Percentiles rank a stretch among this genome's conserved stretches.
Conservation (phyloP, 2,113 vertebrate species). For the Triplophysa siluroides region DNA sequence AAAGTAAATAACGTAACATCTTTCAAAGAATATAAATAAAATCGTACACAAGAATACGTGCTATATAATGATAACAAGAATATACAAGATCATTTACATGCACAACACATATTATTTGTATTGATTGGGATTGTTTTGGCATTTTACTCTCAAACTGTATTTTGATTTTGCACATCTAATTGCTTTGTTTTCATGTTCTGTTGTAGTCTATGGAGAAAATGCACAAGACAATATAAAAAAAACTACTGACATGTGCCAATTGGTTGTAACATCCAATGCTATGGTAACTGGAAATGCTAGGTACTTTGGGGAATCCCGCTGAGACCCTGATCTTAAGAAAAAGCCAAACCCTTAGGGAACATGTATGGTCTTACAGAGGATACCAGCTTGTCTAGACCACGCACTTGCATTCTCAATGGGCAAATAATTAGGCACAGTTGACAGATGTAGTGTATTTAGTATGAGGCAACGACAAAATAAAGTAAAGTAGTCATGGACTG, state of each 20-base stretch:
- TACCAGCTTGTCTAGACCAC: slow-evolving; percentile 71
- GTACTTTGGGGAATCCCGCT: slow-evolving; percentile 44
- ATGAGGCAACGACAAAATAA: slow-evolving; percentile 70
- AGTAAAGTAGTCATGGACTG: slow-evolving; percentile 51
- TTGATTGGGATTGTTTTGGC: not conserved
- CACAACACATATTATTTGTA: too few species aligned
- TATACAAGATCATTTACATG: too few species aligned
- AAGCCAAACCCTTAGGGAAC: slow-evolving; percentile 33
- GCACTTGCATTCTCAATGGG: slow-evolving; percentile 54
- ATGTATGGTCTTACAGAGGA: slow-evolving; percentile 54
- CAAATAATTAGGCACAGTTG: slow-evolving; percentile 62
- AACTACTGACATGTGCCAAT: slow-evolving; percentile 53
- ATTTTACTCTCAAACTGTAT: not conserved
- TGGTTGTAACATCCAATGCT: slow-evolving; percentile 61
- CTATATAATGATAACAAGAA: too few species aligned
- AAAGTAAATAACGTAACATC: too few species aligned
- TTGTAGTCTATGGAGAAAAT: not conserved
- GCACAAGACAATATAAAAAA: not conserved
- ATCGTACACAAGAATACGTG: too few species aligned
- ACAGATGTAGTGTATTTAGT: slow-evolving; percentile 58
- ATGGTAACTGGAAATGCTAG: slow-evolving; percentile 72
- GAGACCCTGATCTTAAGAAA: slow-evolving; percentile 56
- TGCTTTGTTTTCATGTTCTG: not conserved
- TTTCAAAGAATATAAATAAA: not conserved
- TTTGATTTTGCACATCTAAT: not conserved